Evolutionary conservation across 2,113 vertebrate genomes (phyloP).

Genomic region (Suricata suricatta): DNA sequence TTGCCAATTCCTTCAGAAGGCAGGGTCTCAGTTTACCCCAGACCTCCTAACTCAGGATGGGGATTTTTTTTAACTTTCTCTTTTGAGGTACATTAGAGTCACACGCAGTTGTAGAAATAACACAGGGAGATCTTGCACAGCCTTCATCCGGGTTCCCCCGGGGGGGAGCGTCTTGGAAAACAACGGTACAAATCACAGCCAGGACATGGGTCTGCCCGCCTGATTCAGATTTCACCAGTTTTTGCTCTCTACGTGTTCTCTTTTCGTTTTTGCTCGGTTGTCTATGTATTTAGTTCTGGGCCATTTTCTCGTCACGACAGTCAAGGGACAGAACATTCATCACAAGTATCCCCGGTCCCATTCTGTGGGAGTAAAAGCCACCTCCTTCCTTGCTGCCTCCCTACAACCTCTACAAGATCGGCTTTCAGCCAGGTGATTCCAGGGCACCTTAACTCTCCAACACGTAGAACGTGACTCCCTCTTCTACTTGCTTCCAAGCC

Average conservation of each 20-base stretch:
- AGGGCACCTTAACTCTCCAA: accelerated
- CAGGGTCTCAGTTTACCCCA: neutral
- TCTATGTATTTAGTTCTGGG: neutral
- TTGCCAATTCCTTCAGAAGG: neutral
- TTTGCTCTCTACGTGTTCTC: neutral
- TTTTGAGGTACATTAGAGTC: neutral
- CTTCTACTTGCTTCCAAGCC: neutral
- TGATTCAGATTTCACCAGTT: neutral
- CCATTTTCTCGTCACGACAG: accelerated
- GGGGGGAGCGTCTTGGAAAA: accelerated
- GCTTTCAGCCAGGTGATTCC: accelerated
- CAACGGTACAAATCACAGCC: neutral
- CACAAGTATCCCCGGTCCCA: accelerated
- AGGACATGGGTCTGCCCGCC: neutral
- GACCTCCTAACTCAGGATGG: neutral
- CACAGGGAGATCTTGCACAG: accelerated
- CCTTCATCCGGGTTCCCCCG: neutral
- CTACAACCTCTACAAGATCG: accelerated
- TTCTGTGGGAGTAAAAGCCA: accelerated
- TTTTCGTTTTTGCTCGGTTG: neutral
- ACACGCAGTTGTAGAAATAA: neutral
- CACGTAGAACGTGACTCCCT: accelerated
- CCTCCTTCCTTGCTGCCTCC: accelerated
- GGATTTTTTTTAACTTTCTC: neutral
- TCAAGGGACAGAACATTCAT: neutral